A percentile compares a stretch with the other conserved stretches of the same genome.
phyloP scores from a whole-genome alignment of 2,888 invertebrate species.

The Ophonus ardosiacus region DNA sequence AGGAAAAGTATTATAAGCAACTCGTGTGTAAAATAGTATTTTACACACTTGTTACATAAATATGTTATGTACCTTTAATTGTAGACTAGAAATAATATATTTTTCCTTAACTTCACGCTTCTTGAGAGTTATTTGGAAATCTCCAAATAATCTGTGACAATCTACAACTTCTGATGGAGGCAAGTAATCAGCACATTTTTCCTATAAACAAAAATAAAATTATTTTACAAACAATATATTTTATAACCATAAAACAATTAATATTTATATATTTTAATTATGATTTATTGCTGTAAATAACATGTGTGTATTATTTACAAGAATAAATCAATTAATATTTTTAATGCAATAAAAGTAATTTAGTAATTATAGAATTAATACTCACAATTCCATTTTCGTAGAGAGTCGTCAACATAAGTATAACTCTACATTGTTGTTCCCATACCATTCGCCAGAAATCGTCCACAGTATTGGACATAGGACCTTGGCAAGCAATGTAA shows the following conservation, averaged over 20 bases:
- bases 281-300: constrained; percentile 5
- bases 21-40: no score
- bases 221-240: not conserved
- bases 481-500: constrained; percentile 96
- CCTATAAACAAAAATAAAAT: constrained; percentile 77
- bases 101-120: constrained; percentile 93
- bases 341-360: not conserved
- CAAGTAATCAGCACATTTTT: constrained; percentile 93
- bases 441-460: constrained; percentile 98
- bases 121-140: constrained; percentile 91
- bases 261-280: not conserved
- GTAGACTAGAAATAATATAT: constrained; percentile 91
- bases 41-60: no score
- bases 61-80: constrained; percentile 83
- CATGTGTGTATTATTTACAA: not conserved
- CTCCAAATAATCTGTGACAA: constrained; percentile 90
- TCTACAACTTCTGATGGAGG: constrained; percentile 95
- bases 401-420: constrained; percentile 94
- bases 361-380: constrained; percentile 62
- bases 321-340: constrained; percentile 4
- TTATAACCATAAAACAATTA: not conserved
- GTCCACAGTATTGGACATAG: constrained; percentile 87
- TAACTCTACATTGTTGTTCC: constrained; percentile 93
- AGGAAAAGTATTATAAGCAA: no score
- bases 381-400: constrained; percentile 91